A percentile compares a stretch with the other conserved stretches of the same genome.
Evolutionary conservation across 2,797 vertebrate species (phyloP).

Genomic region (Sebastes cheni): DNA sequence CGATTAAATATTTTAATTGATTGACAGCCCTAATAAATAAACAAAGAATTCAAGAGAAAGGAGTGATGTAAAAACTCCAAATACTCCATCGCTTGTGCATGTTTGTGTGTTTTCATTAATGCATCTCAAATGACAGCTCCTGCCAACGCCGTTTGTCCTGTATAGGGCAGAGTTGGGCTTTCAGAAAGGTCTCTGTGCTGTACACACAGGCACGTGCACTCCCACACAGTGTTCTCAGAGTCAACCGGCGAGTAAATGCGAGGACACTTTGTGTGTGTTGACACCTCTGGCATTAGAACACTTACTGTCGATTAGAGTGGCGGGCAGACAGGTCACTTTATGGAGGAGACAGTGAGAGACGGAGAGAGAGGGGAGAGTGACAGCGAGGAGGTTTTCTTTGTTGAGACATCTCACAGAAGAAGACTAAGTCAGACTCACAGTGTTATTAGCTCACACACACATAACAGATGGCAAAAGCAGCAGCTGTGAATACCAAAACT

Average conservation of each 20-base stretch:
- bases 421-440: neutral
- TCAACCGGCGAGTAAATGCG: slow-evolving; percentile 62
- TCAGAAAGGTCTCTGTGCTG: slow-evolving; percentile 40
- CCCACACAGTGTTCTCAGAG: slow-evolving; percentile 39
- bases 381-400: neutral
- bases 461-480: slow-evolving; percentile 14
- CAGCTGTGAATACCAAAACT: slow-evolving; percentile 24
- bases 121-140: slow-evolving; percentile 32
- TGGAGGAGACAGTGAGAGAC: slow-evolving; percentile 35
- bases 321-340: slow-evolving; percentile 51
- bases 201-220: slow-evolving; percentile 7
- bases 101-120: slow-evolving; percentile 33
- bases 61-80: neutral
- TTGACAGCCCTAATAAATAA: too few species aligned
- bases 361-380: slow-evolving; percentile 1
- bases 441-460: neutral
- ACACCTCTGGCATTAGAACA: slow-evolving; percentile 65
- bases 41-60: neutral
- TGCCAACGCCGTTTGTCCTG: slow-evolving; percentile 21
- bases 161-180: slow-evolving; percentile 18
- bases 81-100: neutral
- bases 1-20: too few species aligned
- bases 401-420: slow-evolving; percentile 9
- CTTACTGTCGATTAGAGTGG: slow-evolving; percentile 63
- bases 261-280: slow-evolving; percentile 57